Evolutionary conservation across 2,888 invertebrate genomes (phyloP), one percentile per base, ranked within the genome.

Genomic region (Sesamia inferens): DNA sequence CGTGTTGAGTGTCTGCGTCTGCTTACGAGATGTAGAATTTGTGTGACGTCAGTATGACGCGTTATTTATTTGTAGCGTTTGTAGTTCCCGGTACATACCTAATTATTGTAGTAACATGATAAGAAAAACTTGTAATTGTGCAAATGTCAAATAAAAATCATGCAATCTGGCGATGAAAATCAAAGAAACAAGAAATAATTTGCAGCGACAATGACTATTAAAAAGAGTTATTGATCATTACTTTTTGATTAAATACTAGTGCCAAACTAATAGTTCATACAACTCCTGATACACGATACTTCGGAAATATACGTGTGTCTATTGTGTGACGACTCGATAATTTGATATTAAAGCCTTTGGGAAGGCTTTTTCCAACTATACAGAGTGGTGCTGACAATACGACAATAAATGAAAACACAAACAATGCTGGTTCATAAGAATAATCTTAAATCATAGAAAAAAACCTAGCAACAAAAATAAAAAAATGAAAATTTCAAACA

Each of bases 221-320:
- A 47, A 74, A 14, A n/a, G 61, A 73, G 81, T 81, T 62, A 78
- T 77, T 48, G 74, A 44, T 65, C n/a, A 62, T 39, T 55, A 47
- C 5, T 48, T 70, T 78, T 65, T 48, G 51, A 64, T 42, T 22
- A 55, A 74, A 63, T n/a, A 22, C 24, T 42, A 47, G 42, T 19
- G 1, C 19, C 3, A 44, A 48, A 24, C 47, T 39, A 58, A 62
- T 57, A 24, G 24, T 71, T 31, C 3, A 31, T 2, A 71, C 31
- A 47, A 75, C 54, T 63, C n/a, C 61, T 71, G 62, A 54, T 39
- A 63, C 78, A 78, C 82, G 74, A 78, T 69, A 71, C 31, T 44
- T 57, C 57, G 59, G 24, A 75, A 81, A 75, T 31, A 78, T 58
- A 82, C 71, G 71, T 54, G 57, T 5, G 2, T 0, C 0, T 51